These are phyloP conservation scores for Lutjanus campechanus DNA, from an alignment of 2,797 vertebrate genomes.

Conservation along the genomic window DNA sequence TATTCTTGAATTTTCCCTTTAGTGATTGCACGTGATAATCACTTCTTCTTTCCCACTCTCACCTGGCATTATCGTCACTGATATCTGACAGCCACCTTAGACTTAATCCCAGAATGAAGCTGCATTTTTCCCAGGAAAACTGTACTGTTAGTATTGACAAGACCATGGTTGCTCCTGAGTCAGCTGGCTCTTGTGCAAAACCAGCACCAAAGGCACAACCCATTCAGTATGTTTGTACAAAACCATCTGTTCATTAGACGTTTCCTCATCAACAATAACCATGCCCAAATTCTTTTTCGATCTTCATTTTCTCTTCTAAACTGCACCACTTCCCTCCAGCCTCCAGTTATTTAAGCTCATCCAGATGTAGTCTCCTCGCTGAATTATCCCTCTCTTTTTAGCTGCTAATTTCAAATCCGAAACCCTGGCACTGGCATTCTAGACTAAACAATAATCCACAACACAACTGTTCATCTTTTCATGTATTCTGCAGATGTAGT, in stretches of 20 bases:
- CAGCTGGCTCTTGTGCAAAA: conserved; percentile 21
- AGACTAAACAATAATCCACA: background rate
- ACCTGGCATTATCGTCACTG: background rate
- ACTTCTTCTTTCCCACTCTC: background rate
- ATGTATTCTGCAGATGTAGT: conserved; percentile 12
- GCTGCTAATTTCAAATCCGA: conserved; percentile 22
- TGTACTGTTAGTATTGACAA: background rate
- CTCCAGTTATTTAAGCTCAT: conserved; percentile 26
- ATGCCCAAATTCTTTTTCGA: conserved; percentile 30
- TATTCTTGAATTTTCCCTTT: conserved; percentile 1
- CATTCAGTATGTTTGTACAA: conserved; percentile 40
- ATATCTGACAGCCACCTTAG: background rate
- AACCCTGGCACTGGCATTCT: background rate
- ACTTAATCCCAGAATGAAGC: background rate
- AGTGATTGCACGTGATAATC: background rate
- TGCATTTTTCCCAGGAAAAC: background rate
- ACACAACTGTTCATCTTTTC: conserved; percentile 7
- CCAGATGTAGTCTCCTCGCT: conserved; percentile 27
- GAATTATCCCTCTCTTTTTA: conserved; percentile 3
- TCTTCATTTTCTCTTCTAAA: conserved; percentile 20
- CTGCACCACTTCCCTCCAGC: conserved; percentile 6
- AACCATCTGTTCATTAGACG: conserved; percentile 51
- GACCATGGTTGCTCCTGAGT: background rate
- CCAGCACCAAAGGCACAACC: conserved; percentile 26
- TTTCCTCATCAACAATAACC: conserved; percentile 43